These are phyloP conservation scores for Catocala sponsa DNA, from an alignment of 2,888 invertebrate genomes.

Conservation along the genomic window DNA sequence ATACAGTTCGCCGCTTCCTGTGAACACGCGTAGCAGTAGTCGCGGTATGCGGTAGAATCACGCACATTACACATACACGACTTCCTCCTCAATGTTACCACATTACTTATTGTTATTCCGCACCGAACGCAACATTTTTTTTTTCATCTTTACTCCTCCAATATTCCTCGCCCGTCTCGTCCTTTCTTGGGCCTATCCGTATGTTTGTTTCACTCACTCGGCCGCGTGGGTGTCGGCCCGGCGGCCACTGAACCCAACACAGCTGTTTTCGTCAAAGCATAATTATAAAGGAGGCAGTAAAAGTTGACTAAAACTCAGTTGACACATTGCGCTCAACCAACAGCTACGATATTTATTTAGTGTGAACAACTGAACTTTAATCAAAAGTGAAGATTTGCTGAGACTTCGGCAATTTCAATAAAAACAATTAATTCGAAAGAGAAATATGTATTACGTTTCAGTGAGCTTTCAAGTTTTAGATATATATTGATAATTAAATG, in stretches of 20 bases:
- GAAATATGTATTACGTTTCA: too few relatives aligned
- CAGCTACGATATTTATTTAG: constrained; percentile 14
- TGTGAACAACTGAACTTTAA: constrained; percentile 30
- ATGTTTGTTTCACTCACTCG: constrained; percentile 53
- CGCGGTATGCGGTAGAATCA: constrained; percentile 24
- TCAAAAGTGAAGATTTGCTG: too few relatives aligned
- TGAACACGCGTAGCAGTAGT: constrained; percentile 4
- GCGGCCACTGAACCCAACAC: constrained; percentile 72
- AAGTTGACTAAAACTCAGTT: constrained; percentile 40
- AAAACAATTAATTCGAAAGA: too few relatives aligned
- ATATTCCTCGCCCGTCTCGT: constrained; percentile 53
- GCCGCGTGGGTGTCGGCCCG: constrained; percentile 65
- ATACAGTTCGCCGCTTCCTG: constrained; percentile 1
- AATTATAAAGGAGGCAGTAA: constrained; percentile 53
- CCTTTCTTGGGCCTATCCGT: constrained; percentile 34
- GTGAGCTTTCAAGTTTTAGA: too few relatives aligned
- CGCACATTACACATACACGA: constrained; percentile 21
- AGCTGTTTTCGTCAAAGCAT: constrained; percentile 72
- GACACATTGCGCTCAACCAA: constrained; percentile 22
- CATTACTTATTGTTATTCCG: constrained; percentile 64
- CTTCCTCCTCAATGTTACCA: constrained; percentile 39
- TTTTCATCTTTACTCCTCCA: constrained; percentile 59
- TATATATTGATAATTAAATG: too few relatives aligned
- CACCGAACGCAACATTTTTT: constrained; percentile 59
- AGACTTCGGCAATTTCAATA: too few relatives aligned